Conservation (phyloP, 2,797 vertebrate species). For the Taenioides sp. region DNA sequence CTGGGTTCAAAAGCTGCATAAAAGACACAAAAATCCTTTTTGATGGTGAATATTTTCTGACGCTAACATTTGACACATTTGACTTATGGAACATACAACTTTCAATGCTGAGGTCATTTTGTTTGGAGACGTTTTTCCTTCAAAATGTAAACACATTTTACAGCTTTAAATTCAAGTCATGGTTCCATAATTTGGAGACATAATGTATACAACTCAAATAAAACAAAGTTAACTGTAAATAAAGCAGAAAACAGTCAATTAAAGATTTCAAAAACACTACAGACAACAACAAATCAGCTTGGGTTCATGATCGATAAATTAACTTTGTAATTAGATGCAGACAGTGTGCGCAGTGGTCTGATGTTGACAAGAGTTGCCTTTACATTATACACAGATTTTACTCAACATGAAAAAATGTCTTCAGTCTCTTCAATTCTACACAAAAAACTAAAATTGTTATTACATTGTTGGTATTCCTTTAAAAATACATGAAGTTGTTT, state of each 20-base stretch:
- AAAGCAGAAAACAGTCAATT: neutral
- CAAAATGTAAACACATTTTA: neutral
- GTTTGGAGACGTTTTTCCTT: neutral
- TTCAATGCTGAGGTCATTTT: neutral
- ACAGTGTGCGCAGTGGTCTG: too few relatives aligned
- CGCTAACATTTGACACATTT: slow-evolving; percentile 38
- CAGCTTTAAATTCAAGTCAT: neutral
- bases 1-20: slow-evolving; percentile 50
- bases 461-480: too few relatives aligned
- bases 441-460: too few relatives aligned
- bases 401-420: too few relatives aligned
- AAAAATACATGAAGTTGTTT: too few relatives aligned
- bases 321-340: too few relatives aligned
- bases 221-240: neutral
- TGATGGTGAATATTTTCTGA: slow-evolving; percentile 54
- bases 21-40: slow-evolving; percentile 42
- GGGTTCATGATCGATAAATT: too few relatives aligned
- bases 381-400: too few relatives aligned
- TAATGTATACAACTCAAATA: neutral
- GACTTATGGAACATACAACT: slow-evolving; percentile 6
- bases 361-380: too few relatives aligned
- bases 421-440: too few relatives aligned
- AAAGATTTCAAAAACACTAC: neutral
- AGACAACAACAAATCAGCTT: too few relatives aligned
- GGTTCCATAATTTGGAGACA: neutral